phyloP scores from a whole-genome alignment of 2,888 invertebrate genomes.

The Stratiomys singularior region DNA sequence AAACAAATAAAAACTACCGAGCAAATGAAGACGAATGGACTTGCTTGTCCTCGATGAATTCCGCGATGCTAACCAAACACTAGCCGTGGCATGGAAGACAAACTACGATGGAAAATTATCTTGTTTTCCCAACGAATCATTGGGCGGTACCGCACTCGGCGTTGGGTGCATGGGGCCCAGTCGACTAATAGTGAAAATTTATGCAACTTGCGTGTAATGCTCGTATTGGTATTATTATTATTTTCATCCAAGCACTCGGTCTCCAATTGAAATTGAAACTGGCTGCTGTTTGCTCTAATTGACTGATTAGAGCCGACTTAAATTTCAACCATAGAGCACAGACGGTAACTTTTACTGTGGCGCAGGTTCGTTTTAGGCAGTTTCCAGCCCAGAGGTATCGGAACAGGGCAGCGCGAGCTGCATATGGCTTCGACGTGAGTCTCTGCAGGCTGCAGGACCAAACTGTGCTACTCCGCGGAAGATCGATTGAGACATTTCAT shows the following conservation, averaged over 20 bases:
- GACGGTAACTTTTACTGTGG: conserved; percentile 22
- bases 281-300: conserved; percentile 32
- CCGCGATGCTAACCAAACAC: not conserved
- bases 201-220: conserved; percentile 6
- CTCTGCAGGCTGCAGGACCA: too few species aligned
- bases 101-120: conserved; percentile 2
- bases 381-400: not conserved
- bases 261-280: conserved; percentile 21
- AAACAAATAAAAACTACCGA: too few species aligned
- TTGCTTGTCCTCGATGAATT: too few species aligned
- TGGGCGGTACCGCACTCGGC: not conserved
- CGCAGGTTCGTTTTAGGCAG: not conserved
- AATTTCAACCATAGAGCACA: not conserved
- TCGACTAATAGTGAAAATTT: conserved; percentile 1
- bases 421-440: too few species aligned
- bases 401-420: not conserved
- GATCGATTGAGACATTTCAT: too few species aligned
- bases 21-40: too few species aligned
- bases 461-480: too few species aligned
- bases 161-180: not conserved
- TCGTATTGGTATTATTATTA: not conserved
- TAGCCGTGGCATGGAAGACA: not conserved
- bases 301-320: conserved; percentile 15
- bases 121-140: conserved; percentile 1
- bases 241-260: not conserved